Evolutionary conservation across 53 echinoderm and acorn worm genomes (phyloP).

Genomic region (Apostichopus leukothele): DNA sequence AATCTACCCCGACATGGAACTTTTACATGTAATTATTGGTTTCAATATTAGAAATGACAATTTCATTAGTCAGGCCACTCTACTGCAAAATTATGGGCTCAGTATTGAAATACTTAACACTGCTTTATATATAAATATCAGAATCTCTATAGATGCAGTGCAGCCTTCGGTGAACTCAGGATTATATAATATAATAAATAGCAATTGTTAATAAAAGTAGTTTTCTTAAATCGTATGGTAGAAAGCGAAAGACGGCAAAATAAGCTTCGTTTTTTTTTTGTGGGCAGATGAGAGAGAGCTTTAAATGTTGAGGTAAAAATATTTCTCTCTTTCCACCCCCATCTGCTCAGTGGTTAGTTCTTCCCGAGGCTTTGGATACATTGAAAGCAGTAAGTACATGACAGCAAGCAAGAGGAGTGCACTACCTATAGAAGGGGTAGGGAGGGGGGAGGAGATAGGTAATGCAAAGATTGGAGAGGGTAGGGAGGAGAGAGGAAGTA

Average conservation of each 20-base stretch:
- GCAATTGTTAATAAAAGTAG: no score
- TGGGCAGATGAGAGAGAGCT: not conserved
- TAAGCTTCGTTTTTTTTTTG: not conserved
- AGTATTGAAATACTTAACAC: no score
- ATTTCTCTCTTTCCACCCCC: constrained; percentile 65
- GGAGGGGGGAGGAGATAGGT: not conserved
- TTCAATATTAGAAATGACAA: no score
- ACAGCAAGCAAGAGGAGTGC: constrained; percentile 61
- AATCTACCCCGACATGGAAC: no score
- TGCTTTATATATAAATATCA: no score
- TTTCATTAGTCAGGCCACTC: no score
- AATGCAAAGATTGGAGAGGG: constrained; percentile 33
- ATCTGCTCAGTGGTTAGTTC: constrained; percentile 60
- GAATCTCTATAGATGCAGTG: no score
- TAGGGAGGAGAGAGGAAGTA: constrained; percentile 18
- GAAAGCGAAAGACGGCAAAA: constrained; percentile 2
- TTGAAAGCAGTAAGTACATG: constrained; percentile 57
- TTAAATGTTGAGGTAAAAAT: constrained; percentile 64
- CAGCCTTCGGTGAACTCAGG: no score
- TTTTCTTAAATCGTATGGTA: no score
- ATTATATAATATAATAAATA: no score
- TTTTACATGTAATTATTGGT: no score
- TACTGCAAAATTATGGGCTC: no score
- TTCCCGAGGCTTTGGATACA: constrained; percentile 37
- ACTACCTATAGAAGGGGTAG: constrained; percentile 45